Evolutionary conservation across 1,140 invertebrate species (phyloP), one percentile per base, ranked within the genome.

Genomic region (Berghia stephanieae): DNA sequence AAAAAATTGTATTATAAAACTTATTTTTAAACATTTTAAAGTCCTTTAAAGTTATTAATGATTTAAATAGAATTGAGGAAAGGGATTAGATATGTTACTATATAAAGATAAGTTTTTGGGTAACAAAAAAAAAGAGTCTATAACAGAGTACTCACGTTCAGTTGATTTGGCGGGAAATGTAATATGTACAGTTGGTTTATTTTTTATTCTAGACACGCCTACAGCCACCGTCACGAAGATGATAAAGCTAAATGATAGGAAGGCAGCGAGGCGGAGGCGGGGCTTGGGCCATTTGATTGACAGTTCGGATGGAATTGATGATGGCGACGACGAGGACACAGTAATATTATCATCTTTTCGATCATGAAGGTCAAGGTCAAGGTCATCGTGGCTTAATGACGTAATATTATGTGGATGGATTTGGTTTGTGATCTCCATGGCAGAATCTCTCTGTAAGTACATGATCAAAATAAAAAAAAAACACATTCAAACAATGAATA

Each of bases 141-240:
- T n/a, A n/a, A n/a, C n/a, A 49, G 24, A 3, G 21, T 13, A 76
- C 74, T 76, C 52, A 76, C 74, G 52, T 44, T n/a, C 38, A 2
- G 24, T 60, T 24, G 24, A 1, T 38, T n/a, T 46, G 43, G 60
- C 57, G n/a, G 74, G 74, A 31, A 76, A 76, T 3, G 31, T 49
- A 18, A 76, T 63, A 38, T 76, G 74, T 10, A 76, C 24, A 2
- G 74, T 76, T 8, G 74, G 74, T 24, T 68, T 66, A 1, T 31
- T 38, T n/a, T 42, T 43, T 2, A 76, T 46, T 44, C 42, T 76
- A 6, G 74, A 66, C 57, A 76, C 57, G 44, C 60, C 74, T 18
- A 76, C 27, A 46, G 74, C 24, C 18, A 76, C 60, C 18, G 63
- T 27, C 21, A 68, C 60, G 34, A 76, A 36, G 27, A 76, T 36